Conservation (phyloP, 2,888 invertebrate species). For the Caradrina clavipalpis region DNA sequence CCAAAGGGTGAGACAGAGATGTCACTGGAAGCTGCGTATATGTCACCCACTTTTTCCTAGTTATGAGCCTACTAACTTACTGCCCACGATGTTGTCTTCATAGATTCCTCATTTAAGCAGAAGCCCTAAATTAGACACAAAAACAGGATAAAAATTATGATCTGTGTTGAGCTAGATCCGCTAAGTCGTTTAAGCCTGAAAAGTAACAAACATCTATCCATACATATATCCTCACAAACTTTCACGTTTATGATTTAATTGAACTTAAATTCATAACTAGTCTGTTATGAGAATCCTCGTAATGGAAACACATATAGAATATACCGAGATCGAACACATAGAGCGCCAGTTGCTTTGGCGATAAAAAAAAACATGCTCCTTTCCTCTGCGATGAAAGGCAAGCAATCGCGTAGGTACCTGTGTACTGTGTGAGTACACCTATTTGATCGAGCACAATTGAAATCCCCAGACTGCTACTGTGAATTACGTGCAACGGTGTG, state of each 20-base stretch:
- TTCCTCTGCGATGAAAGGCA: not conserved
- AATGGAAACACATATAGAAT: too few relatives aligned
- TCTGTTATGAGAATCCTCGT: not conserved
- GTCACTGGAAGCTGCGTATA: not conserved
- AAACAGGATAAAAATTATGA: too few relatives aligned
- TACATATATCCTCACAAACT: too few relatives aligned
- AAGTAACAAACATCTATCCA: too few relatives aligned
- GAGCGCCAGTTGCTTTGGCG: not conserved
- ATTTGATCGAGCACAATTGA: not conserved
- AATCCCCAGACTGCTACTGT: not conserved
- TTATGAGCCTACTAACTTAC: too few relatives aligned
- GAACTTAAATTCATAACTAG: not conserved
- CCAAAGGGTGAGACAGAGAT: not conserved
- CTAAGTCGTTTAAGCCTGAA: too few relatives aligned
- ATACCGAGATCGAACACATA: not conserved
- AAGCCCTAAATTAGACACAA: too few relatives aligned
- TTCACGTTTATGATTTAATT: not conserved
- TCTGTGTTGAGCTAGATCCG: too few relatives aligned
- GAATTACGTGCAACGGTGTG: not conserved
- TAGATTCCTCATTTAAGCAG: too few relatives aligned
- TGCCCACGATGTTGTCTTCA: too few relatives aligned
- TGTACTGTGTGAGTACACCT: not conserved
- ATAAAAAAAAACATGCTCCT: not conserved
- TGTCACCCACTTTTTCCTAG: not conserved
- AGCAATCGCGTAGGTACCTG: not conserved